A percentile compares a stretch with the other conserved stretches of the same genome.
phyloP scores from a whole-genome alignment of 2,797 vertebrate genomes.

The Bryconaethiops microstoma region DNA sequence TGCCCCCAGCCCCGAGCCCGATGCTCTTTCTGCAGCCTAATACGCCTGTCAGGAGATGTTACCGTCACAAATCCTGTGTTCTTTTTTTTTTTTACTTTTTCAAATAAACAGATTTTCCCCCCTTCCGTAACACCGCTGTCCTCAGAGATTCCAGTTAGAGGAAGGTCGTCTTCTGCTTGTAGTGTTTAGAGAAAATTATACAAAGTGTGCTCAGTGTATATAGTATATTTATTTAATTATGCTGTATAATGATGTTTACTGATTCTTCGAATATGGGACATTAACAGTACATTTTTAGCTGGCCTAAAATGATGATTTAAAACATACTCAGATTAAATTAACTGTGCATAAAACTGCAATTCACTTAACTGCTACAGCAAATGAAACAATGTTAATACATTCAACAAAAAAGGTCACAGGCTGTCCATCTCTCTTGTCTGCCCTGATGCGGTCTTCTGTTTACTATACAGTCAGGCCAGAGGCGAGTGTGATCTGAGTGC shows the following conservation, averaged over 20 bases:
- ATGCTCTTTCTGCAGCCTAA: slow-evolving; percentile 95
- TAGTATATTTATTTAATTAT: not conserved
- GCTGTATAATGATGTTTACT: not conserved
- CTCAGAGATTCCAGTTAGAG: slow-evolving; percentile 60
- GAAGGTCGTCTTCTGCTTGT: slow-evolving; percentile 15
- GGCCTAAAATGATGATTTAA: not conserved
- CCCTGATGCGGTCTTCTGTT: slow-evolving; percentile 58
- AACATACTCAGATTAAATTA: not conserved
- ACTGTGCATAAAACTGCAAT: not conserved
- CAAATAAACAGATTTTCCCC: slow-evolving; percentile 74
- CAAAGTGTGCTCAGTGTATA: not conserved
- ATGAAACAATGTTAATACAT: slow-evolving; percentile 1
- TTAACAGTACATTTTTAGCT: not conserved
- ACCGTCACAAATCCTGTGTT: slow-evolving; percentile 81
- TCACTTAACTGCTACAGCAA: not conserved
- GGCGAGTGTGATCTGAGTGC: slow-evolving; percentile 62
- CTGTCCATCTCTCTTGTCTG: not conserved
- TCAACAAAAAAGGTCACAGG: slow-evolving; percentile 23
- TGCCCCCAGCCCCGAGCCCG: slow-evolving; percentile 87
- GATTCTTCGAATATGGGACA: not conserved
- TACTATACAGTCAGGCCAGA: slow-evolving; percentile 65
- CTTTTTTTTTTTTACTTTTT: slow-evolving; percentile 71
- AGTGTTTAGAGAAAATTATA: not conserved
- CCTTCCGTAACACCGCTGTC: slow-evolving; percentile 59
- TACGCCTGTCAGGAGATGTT: slow-evolving; percentile 95